Conservation (phyloP, 2,888 invertebrate species). For the Lasioglossum vierecki region DNA sequence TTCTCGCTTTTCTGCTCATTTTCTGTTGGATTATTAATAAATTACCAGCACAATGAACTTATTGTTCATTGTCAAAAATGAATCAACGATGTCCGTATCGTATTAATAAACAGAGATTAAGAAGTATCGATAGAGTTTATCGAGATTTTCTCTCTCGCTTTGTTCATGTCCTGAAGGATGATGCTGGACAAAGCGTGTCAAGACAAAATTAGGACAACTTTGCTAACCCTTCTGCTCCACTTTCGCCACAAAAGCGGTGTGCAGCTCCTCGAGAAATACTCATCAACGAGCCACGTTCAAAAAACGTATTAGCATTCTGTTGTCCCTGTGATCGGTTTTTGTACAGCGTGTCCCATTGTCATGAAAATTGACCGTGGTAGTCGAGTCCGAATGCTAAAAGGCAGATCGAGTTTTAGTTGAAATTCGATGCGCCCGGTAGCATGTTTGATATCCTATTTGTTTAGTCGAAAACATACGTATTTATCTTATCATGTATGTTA, state of each 20-base stretch:
- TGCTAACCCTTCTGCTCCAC: neutral
- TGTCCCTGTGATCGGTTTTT: neutral
- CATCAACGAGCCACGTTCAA: neutral
- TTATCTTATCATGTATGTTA: neutral
- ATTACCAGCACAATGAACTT: too few relatives aligned
- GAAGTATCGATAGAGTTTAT: neutral
- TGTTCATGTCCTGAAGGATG: neutral
- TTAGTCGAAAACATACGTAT: neutral
- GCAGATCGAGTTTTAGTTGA: neutral
- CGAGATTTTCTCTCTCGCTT: neutral
- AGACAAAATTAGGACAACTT: neutral
- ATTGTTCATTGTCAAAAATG: too few relatives aligned
- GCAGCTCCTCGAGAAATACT: neutral
- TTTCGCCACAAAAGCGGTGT: neutral
- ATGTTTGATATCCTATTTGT: neutral
- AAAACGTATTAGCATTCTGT: neutral
- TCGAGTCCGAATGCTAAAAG: neutral
- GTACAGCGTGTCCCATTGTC: neutral
- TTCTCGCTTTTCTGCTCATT: too few relatives aligned
- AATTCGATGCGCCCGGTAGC: neutral
- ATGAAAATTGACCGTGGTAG: neutral
- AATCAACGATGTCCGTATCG: too few relatives aligned
- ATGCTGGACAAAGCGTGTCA: neutral
- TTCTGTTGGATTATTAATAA: too few relatives aligned
- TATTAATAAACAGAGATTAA: too few relatives aligned